Evolutionary conservation across 2,888 invertebrate genomes (phyloP).

Genomic region (Schizotus pectinicornis): DNA sequence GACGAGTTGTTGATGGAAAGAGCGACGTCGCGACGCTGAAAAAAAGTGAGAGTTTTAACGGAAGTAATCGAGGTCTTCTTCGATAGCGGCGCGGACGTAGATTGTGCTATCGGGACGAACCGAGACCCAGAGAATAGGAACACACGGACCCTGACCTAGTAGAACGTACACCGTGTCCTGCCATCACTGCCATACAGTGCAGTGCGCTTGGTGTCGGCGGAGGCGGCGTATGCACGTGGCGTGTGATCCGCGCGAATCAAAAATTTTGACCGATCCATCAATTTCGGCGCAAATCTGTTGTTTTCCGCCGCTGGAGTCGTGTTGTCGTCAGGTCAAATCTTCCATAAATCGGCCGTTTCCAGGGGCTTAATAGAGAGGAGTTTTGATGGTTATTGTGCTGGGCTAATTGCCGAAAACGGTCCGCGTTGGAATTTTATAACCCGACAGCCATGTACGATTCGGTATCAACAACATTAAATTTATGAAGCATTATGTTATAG

Average conservation of each 20-base stretch:
- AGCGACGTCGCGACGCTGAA: no score
- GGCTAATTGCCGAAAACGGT: no score
- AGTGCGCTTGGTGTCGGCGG: conserved; percentile 40
- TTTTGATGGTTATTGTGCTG: no score
- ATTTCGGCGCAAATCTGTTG: not conserved
- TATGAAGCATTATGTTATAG: no score
- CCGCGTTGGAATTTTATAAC: no score
- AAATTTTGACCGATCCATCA: conserved; percentile 6
- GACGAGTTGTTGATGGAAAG: no score
- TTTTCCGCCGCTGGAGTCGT: no score
- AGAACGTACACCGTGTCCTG: conserved; percentile 38
- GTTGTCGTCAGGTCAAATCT: no score
- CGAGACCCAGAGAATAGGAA: conserved; percentile 33
- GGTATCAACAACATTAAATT: no score
- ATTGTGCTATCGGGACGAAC: conserved; percentile 35
- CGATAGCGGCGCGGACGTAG: conserved; percentile 38
- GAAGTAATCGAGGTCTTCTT: conserved; percentile 44
- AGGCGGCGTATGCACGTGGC: conserved; percentile 39
- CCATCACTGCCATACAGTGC: conserved; percentile 40
- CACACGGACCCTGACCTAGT: conserved; percentile 46
- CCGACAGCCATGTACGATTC: no score
- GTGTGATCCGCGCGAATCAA: not conserved
- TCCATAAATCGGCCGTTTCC: no score
- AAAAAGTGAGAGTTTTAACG: not conserved
- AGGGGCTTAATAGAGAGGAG: no score